Conservation (phyloP, 2,888 invertebrate genomes). For the Drosophila colorata region DNA sequence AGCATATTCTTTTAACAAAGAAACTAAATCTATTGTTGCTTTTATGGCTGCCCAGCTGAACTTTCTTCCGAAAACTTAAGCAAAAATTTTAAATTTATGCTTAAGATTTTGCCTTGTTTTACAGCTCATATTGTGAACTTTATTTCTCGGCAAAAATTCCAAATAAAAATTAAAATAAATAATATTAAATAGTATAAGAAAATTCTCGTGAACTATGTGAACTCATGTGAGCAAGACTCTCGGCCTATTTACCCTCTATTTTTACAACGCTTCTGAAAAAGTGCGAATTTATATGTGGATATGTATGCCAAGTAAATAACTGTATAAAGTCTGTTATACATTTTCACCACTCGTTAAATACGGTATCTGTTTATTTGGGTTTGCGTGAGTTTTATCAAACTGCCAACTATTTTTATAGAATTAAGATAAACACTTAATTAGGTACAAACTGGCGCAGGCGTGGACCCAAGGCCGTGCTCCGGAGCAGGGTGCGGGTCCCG, state of each 20-base stretch:
- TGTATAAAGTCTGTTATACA: constrained; percentile 1
- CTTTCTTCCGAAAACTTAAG: neutral
- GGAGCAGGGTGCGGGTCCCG: constrained; percentile 1
- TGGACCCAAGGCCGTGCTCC: constrained; percentile 11
- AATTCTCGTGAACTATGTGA: too few species aligned
- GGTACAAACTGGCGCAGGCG: constrained; percentile 29
- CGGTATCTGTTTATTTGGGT: constrained; percentile 29
- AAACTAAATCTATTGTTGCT: neutral
- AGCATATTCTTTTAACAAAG: neutral
- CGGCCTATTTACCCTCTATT: too few species aligned
- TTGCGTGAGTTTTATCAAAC: constrained; percentile 48
- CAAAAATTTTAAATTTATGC: neutral
- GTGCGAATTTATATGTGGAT: too few species aligned
- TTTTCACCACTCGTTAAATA: constrained; percentile 1
- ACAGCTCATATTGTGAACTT: too few species aligned
- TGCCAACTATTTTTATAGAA: constrained; percentile 65
- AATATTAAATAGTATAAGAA: too few species aligned
- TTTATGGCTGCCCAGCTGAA: neutral
- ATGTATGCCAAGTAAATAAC: too few species aligned
- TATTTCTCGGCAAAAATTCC: too few species aligned
- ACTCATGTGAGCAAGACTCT: too few species aligned
- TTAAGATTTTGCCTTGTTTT: neutral
- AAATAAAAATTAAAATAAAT: neutral
- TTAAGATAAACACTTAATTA: constrained; percentile 78
- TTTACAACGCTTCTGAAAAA: too few species aligned